phyloP scores from a whole-genome alignment of 1,140 invertebrate genomes.

The Drosophila eugracilis region DNA sequence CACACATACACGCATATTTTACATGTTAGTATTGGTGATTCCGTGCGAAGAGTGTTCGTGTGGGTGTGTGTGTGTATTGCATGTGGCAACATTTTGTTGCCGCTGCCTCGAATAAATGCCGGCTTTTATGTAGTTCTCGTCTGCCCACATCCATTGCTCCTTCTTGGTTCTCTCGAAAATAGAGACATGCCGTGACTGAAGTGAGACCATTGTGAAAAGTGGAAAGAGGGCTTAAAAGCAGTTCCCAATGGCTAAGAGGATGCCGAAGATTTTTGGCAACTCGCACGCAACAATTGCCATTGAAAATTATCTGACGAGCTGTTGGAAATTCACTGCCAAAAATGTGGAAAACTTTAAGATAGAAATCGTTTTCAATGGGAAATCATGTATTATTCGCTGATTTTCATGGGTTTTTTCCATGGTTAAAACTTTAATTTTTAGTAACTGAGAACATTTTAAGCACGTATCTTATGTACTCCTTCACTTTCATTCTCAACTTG shows the following conservation, averaged over 20 bases:
- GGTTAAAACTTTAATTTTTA: neutral
- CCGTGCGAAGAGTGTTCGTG: constrained; percentile 1
- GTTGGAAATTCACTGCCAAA: constrained; percentile 2
- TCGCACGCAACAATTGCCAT: constrained; percentile 41
- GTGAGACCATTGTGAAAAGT: constrained; percentile 42
- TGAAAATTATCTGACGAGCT: constrained; percentile 30
- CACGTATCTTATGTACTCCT: neutral
- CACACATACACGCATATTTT: constrained; percentile 16
- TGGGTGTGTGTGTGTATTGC: constrained; percentile 50
- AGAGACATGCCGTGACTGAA: constrained; percentile 59
- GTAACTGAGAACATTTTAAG: neutral
- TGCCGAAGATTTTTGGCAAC: constrained; percentile 49
- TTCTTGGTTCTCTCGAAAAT: constrained; percentile 18
- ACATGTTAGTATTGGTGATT: neutral
- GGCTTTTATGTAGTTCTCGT: constrained; percentile 63
- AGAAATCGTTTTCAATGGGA: no score
- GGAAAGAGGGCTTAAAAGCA: constrained; percentile 21
- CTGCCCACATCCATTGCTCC: constrained; percentile 8
- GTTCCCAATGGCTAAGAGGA: constrained; percentile 13
- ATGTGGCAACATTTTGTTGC: constrained; percentile 78
- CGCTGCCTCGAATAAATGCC: constrained; percentile 66
- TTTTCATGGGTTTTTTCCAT: no score
- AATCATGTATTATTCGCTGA: neutral
- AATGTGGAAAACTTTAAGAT: neutral
- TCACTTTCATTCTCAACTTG: neutral